These are phyloP conservation scores for Heliocidaris tuberculata DNA, from an alignment of 35 echinoderm and acorn worm genomes.

Conservation along the genomic window DNA sequence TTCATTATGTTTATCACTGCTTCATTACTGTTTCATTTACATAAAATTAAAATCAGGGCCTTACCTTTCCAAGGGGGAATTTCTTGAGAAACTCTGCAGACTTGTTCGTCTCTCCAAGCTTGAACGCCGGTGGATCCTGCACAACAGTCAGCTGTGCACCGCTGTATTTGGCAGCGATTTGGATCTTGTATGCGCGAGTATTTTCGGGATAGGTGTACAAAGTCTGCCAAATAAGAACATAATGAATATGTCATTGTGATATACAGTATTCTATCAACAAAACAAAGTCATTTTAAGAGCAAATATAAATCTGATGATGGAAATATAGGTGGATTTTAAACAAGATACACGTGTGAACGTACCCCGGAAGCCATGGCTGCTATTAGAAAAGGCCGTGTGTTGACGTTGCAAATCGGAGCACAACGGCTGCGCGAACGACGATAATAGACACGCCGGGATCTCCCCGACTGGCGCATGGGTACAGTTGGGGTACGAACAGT, in stretches of 20 bases:
- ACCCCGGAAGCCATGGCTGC: slow-evolving; percentile 86
- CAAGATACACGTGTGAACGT: slow-evolving; percentile 60
- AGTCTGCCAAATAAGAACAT: slow-evolving; percentile 60
- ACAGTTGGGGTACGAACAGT: not conserved
- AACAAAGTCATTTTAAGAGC: not conserved
- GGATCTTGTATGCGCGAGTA: slow-evolving; percentile 92
- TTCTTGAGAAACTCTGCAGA: slow-evolving; percentile 84
- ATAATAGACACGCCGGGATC: not conserved
- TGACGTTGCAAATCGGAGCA: slow-evolving; percentile 44
- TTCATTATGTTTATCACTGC: no score
- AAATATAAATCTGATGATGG: slow-evolving; percentile 44
- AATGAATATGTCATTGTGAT: slow-evolving; percentile 31
- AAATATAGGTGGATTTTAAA: slow-evolving; percentile 46
- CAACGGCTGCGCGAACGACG: not conserved
- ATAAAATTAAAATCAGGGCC: not conserved
- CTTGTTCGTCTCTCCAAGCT: slow-evolving; percentile 96
- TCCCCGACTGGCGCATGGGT: not conserved
- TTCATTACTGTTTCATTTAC: no score
- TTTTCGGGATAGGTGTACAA: slow-evolving; percentile 98
- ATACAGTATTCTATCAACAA: not conserved
- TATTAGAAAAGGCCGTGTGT: slow-evolving; percentile 50
- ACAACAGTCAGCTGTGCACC: slow-evolving; percentile 84
- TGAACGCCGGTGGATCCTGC: slow-evolving; percentile 93
- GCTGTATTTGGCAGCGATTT: slow-evolving; percentile 93
- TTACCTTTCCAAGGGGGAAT: slow-evolving; percentile 95